These are phyloP conservation scores for Porites rus DNA, from an alignment of 92 coral and sea anemone genomes.

Conservation along the genomic window DNA sequence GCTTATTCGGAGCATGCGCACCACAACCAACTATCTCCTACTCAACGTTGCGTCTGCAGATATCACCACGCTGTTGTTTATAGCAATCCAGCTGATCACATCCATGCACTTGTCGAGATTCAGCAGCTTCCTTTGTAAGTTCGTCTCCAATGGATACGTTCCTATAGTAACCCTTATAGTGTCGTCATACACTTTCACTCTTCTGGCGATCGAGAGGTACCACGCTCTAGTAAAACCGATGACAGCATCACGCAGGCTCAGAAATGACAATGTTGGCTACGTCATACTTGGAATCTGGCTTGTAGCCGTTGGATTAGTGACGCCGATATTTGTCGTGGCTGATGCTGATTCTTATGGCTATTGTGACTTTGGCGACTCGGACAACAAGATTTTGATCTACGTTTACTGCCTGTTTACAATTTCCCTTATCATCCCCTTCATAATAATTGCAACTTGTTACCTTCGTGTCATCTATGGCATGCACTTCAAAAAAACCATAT, in stretches of 20 bases:
- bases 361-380: conserved; percentile 60
- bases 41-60: conserved; percentile 45
- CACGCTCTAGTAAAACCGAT: conserved; percentile 76
- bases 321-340: conserved; percentile 62
- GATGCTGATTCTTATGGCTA: background rate
- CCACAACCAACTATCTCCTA: conserved; percentile 38
- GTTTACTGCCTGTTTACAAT: conserved; percentile 62
- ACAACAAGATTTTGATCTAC: conserved; percentile 51
- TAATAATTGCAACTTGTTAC: conserved; percentile 69
- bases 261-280: conserved; percentile 59
- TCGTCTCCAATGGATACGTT: conserved; percentile 1
- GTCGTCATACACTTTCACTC: conserved; percentile 71
- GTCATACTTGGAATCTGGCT: conserved; percentile 69
- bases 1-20: conserved; percentile 19
- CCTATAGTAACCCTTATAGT: conserved; percentile 46
- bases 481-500: conserved; percentile 76
- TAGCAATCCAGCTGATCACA: conserved; percentile 16
- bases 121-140: conserved; percentile 15
- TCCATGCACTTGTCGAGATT: background rate
- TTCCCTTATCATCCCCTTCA: conserved; percentile 54
- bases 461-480: conserved; percentile 75
- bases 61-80: conserved; percentile 22
- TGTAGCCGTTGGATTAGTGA: conserved; percentile 61
- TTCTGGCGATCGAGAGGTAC: conserved; percentile 82
- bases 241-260: conserved; percentile 51